These are phyloP conservation scores for Sciaenops ocellatus DNA, from an alignment of 2,797 vertebrate genomes.

Conservation along the genomic window DNA sequence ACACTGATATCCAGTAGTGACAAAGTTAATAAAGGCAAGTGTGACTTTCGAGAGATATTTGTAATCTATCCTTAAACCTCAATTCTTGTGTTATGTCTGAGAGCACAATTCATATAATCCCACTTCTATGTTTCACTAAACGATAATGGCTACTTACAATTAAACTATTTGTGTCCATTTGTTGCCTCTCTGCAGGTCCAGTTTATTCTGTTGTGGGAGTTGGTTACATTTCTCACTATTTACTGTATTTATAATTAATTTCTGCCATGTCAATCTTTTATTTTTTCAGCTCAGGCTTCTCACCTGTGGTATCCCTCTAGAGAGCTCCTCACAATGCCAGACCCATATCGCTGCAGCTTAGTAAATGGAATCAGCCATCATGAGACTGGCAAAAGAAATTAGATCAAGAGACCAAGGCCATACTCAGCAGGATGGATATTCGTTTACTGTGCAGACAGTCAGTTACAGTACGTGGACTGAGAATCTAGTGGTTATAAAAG, in stretches of 20 bases:
- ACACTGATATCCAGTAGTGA: background rate
- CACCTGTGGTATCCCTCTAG: slow-evolving; percentile 40
- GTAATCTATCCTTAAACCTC: slow-evolving; percentile 1
- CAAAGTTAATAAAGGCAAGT: slow-evolving; percentile 7
- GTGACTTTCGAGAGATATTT: slow-evolving; percentile 6
- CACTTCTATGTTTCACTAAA: slow-evolving; percentile 42
- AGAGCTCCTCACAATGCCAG: slow-evolving; percentile 27
- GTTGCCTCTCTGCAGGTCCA: slow-evolving; percentile 22
- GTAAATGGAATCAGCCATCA: slow-evolving; percentile 62
- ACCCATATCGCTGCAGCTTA: slow-evolving; percentile 38
- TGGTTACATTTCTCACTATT: slow-evolving; percentile 13
- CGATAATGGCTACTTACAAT: slow-evolving; percentile 15
- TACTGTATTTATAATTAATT: slow-evolving; percentile 55
- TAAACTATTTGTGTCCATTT: background rate
- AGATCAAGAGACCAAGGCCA: slow-evolving; percentile 50
- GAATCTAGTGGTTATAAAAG: slow-evolving; percentile 33
- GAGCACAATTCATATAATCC: slow-evolving; percentile 3
- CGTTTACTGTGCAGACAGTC: slow-evolving; percentile 37
- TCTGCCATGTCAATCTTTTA: slow-evolving; percentile 48
- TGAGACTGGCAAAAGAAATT: slow-evolving; percentile 59
- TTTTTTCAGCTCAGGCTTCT: slow-evolving; percentile 36
- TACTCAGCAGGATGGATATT: slow-evolving; percentile 41
- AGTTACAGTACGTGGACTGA: slow-evolving; percentile 14
- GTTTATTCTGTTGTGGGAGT: slow-evolving; percentile 4
- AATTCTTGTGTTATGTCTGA: slow-evolving; percentile 6